phyloP scores from a whole-genome alignment of 2,888 invertebrate genomes.

The Lymantria monacha region DNA sequence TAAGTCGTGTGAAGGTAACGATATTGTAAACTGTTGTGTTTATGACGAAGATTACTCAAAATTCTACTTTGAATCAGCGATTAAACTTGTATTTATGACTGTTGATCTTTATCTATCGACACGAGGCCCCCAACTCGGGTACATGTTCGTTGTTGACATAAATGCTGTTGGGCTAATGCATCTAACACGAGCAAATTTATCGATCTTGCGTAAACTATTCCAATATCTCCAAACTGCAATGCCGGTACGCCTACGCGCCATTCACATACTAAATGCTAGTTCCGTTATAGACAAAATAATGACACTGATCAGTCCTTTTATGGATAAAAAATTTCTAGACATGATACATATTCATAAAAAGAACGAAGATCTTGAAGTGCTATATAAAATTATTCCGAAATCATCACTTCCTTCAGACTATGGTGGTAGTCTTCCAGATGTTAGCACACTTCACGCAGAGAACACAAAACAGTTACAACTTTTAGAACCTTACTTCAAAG shows the following conservation, averaged over 20 bases:
- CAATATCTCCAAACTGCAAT: constrained; percentile 81
- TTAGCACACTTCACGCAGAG: constrained; percentile 15
- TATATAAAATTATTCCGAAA: constrained; percentile 59
- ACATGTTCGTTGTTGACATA: constrained; percentile 81
- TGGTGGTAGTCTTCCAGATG: constrained; percentile 63
- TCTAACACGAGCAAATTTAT: constrained; percentile 62
- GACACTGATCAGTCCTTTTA: constrained; percentile 55
- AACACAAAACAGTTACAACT: constrained; percentile 13
- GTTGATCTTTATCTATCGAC: constrained; percentile 47
- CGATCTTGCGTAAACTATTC: constrained; percentile 70
- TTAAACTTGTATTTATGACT: constrained; percentile 6
- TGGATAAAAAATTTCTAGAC: constrained; percentile 53
- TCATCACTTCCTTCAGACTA: constrained; percentile 75
- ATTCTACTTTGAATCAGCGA: not conserved
- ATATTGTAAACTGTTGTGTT: constrained; percentile 2
- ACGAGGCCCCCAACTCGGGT: constrained; percentile 73
- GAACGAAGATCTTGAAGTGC: constrained; percentile 55
- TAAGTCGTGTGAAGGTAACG: constrained; percentile 4
- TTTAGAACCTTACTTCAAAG: constrained; percentile 20
- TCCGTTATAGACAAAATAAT: constrained; percentile 5
- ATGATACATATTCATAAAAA: constrained; percentile 64
- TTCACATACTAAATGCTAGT: constrained; percentile 77
- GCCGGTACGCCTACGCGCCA: constrained; percentile 76
- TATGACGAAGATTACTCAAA: constrained; percentile 1
- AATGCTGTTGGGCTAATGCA: constrained; percentile 71